Base-by-base conservation (phyloP, 92 coral and sea anemone species). In the Phenganax stokvisi region DNA sequence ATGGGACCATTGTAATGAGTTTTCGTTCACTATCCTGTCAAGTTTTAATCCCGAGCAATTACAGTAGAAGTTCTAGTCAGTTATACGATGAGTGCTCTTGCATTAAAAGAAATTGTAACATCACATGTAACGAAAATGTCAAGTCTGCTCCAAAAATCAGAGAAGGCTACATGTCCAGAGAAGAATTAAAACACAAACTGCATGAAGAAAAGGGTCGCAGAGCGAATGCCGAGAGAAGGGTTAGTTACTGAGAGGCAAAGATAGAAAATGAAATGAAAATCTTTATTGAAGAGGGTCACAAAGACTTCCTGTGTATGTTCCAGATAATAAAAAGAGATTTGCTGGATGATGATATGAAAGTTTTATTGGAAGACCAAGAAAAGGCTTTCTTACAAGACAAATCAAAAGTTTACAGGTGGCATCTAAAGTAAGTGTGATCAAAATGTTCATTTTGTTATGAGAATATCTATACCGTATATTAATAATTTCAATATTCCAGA, bases 351-450 rank as follows among this genome's bases (percentile, higher is more conserved):
- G 85, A 80, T 20, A 80, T 85, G 85, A 85, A 80, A 73, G 20
- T 85, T 0, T 80, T 85, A 64, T 85, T 72, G 80, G 85, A 80
- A 66, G 72, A 55, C 7, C 88, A 80, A 70, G 58, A 72, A 29
- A 63, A 80, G 51, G 81, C 81, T 12, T 28, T 85, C 29, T 12
- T 27, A 12, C 70, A 64, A 64, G 30, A n/a, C 7, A 44, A 56
- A 63, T 37, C 72, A 20, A 52, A 37, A 10, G 88, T 85, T n/a
- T 57, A 73, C 15, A 78, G 81, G 28, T 85, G 85, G 88, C 88
- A 85, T 70, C 88, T 85, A 44, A 85, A 79, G 87, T 85, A 76
- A 37, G 47, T 37, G 47, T 37, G 47, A 37, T 37, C 47, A 5
- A 37, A 37, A 37, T 37, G 47, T 37, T 37, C 47, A 5, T 37